Evolutionary conservation across 1,140 invertebrate genomes (phyloP), one percentile per base, ranked within the genome.

Genomic region (Drosophila obscura): DNA sequence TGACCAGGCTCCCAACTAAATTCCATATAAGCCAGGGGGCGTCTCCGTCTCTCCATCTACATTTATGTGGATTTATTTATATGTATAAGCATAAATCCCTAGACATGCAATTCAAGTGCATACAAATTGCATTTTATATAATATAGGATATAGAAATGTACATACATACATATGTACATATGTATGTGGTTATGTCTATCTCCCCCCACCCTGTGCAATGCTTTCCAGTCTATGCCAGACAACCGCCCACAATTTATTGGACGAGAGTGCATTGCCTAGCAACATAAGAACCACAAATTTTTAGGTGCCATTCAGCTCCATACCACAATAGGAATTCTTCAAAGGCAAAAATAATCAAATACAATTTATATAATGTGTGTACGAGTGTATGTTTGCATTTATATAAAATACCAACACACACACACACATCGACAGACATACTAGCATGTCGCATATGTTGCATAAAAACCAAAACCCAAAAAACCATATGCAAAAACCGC

Each of bases 261-360:
- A 45, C 22, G 28, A 1, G 19, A 44, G 31, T 53, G 26, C 22
- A 60, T 78, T 68, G 76, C 74, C 69, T 78, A 50, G 75, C 80
- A 83, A 82, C 80, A 55, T 41, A 69, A 51, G 68, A 68, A 28
- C 31, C 59, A 73, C 45, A 73, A 41, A 66, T 66, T 66, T 66
- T 65, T 74, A 74, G 66, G 65, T 74, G 59, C 48, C 72, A 65
- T 74, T 65, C 51, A 51, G 49, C 69, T 49, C 66, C 52, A 59
- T 28, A 19, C 48, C 64, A 55, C 60, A 48, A 39, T 66, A 66
- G 67, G 49, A 71, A 67, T 74, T 74, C 71, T 51, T 74, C 72
- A 74, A 58, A 74, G 62, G 49, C 66, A 56, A 80, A 76, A 84
- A 88, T 82, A 87, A 88, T 87, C 80, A 87, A 88, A 87, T 87